These are phyloP conservation scores for Xyrauchen texanus DNA, from an alignment of 2,113 vertebrate genomes.

Conservation along the genomic window DNA sequence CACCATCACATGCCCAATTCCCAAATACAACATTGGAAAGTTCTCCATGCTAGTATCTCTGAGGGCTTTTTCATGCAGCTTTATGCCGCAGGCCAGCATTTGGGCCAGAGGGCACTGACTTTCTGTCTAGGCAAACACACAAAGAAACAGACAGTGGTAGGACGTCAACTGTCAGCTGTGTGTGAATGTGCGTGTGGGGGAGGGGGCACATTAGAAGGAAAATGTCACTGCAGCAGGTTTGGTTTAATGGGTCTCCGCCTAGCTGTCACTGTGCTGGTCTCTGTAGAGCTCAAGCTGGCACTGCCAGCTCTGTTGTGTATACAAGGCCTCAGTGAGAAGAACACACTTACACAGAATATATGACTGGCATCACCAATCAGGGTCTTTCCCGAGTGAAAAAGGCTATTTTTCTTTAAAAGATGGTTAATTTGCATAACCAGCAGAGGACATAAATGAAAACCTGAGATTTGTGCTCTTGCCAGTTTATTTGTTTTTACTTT, in stretches of 20 bases:
- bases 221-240: slow-evolving; percentile 32
- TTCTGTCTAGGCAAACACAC: slow-evolving; percentile 11
- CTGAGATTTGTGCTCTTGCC: slow-evolving; percentile 1
- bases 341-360: neutral
- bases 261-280: slow-evolving; percentile 11
- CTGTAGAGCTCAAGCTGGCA: slow-evolving; percentile 28
- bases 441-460: neutral
- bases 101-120: slow-evolving; percentile 26
- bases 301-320: neutral
- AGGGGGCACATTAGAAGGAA: neutral
- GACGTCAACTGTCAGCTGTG: neutral
- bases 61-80: slow-evolving; percentile 2
- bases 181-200: slow-evolving; percentile 21
- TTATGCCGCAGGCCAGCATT: slow-evolving; percentile 21
- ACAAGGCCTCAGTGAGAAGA: neutral
- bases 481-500: too few relatives aligned
- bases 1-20: slow-evolving; percentile 62
- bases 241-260: slow-evolving; percentile 31
- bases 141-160: neutral
- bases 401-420: neutral
- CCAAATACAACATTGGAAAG: slow-evolving; percentile 65
- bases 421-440: neutral
- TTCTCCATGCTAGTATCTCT: slow-evolving; percentile 48
- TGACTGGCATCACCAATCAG: neutral
- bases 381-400: too few relatives aligned